Evolutionary conservation across 2,113 vertebrate genomes (phyloP), one percentile per base, ranked within the genome.

Genomic region (Craseonycteris thonglongyai): DNA sequence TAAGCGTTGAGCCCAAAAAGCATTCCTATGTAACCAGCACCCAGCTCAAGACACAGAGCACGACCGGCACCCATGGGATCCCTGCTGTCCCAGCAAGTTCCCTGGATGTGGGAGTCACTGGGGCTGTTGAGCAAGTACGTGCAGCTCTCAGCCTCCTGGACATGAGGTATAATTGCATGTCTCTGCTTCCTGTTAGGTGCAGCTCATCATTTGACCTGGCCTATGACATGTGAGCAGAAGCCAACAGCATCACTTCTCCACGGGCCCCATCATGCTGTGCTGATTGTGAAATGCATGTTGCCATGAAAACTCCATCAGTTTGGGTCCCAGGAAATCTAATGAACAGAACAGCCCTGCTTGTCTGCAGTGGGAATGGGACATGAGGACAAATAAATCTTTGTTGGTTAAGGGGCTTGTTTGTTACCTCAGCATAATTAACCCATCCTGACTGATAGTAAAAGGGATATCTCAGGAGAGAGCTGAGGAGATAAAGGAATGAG

Each of bases 171-270:
- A n/a, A 58, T 11, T 47, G 1, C 15, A 13, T 28, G 9, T 68
- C 86, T 30, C 59, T 26, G 26, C 30, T 54, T 14, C 78, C 84
- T 6, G 15, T 59, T 1, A 26, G n/a, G 11, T 12, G 6, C 56
- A 51, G 79, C 72, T 15, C 42, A n/a, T 71, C 65, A 38, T 51
- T 33, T 54, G 33, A 19, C 61, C 16, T 7, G n/a, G 28, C 49
- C 75, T 59, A 1, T 8, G 63, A n/a, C 5, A 7, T 2, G 5
- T 63, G 26, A 79, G n/a, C 9, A 18, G 18, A 69, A 30, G 30
- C 1, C 28, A 19, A 0, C 1, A 66, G 16, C 2, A 38, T 33
- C 7, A 5, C 6, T 61, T 61, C n/a, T 54, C 54, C 13, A 10
- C 0, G 18, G 35, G 6, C 26, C 21, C 28, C 6, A 33, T 19